Base-by-base conservation (phyloP, 2,797 vertebrate species). In the Heteromormyrus szaboi region DNA sequence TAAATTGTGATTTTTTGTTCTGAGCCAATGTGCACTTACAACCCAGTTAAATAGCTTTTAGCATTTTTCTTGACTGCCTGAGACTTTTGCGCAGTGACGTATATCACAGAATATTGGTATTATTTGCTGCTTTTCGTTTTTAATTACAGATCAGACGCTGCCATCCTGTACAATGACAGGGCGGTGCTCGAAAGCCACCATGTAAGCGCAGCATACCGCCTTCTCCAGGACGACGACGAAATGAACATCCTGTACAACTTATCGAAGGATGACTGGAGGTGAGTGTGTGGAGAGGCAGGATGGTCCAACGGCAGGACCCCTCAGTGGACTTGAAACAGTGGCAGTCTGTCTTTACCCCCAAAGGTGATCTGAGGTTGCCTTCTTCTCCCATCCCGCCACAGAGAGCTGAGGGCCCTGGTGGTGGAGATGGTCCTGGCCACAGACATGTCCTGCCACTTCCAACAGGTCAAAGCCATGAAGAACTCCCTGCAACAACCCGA, bases 401-500 rank as follows among this genome's bases (percentile, higher is more conserved):
- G 98, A 91, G 98, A 99, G 92, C 96, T 99, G 89, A 95, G 98
- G 81, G 92, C 95, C 25, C 94, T 99, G 89, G 98, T 99, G n/a
- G 96, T 99, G 88, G 97, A 99, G 94, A 98, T 99, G 98, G 98
- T 99, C 87, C 93, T 99, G 95, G 98, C 98, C 91, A 99, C 98
- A 0, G 98, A 99, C 93, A 99, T 99, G 98, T 99, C 98, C 89
- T 99, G 97, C 93, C 98, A 99, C 93, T 99, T 99, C 94, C 98
- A 99, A 93, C 98, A 99, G 94, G 97, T 99, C 93, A 99, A 99
- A 96, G 96, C 95, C 83, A 99, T 99, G 98, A 99, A 98, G 94
- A 97, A 95, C 41, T 94, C 97, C 90, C 93, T 99, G 88, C 98
- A 97, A 92, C 98, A 98, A 91, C 97, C 97, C 53, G 98, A 99